These are phyloP conservation scores for Choloepus hoffmanni DNA, from an alignment of 2,113 vertebrate species.

Conservation along the genomic window DNA sequence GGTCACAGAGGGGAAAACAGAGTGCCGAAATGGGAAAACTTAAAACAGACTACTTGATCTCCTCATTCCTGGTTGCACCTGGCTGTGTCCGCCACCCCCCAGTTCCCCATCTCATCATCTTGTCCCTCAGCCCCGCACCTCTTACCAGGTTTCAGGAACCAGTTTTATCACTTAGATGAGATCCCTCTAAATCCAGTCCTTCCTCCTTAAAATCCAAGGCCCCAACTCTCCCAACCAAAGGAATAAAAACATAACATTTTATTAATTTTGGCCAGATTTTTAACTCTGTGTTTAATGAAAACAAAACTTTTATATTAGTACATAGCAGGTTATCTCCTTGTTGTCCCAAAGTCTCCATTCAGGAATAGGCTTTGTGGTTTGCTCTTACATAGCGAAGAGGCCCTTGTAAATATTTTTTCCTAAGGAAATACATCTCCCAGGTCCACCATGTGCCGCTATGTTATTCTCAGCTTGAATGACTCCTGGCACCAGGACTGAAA, in stretches of 20 bases:
- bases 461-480: background rate
- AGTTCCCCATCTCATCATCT: background rate
- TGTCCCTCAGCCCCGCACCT: too few relatives aligned
- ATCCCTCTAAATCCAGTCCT: background rate
- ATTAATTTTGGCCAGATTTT: background rate
- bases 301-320: background rate
- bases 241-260: background rate
- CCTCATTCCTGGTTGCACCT: background rate
- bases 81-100: accelerated
- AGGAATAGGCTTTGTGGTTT: background rate
- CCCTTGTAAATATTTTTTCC: background rate
- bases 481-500: constrained; percentile 32
- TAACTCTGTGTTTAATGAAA: background rate
- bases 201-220: background rate
- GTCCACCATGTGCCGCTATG: too few relatives aligned
- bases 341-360: background rate
- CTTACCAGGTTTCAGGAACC: background rate
- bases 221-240: background rate
- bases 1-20: background rate
- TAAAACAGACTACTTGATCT: background rate
- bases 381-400: background rate
- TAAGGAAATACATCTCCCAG: background rate
- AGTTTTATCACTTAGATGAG: background rate
- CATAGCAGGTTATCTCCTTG: background rate
- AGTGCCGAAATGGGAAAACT: background rate